Conservation (phyloP, 2,888 invertebrate genomes). For the Tryphoninae sp. region DNA sequence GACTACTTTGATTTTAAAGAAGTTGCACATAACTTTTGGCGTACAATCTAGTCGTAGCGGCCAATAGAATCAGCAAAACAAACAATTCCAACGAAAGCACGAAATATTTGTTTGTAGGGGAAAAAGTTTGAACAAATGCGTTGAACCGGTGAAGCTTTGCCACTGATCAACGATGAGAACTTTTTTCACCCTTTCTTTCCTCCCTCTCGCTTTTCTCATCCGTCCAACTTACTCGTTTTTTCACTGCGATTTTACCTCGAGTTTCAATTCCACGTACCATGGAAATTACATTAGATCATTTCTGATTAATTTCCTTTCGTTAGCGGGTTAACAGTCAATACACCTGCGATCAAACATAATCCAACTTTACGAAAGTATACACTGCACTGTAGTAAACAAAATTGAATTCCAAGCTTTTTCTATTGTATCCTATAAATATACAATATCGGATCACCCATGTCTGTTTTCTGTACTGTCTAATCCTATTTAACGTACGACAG, state of each 20-base stretch:
- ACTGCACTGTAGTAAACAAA: neutral
- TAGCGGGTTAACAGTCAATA: neutral
- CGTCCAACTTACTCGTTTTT: neutral
- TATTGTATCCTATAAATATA: constrained; percentile 31
- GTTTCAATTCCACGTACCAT: neutral
- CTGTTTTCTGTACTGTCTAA: constrained; percentile 51
- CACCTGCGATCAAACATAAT: neutral
- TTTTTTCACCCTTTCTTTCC: neutral
- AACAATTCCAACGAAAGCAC: neutral
- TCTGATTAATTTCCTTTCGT: constrained; percentile 23
- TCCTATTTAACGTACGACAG: constrained; percentile 48
- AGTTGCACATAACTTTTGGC: constrained; percentile 57
- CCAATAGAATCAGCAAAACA: neutral
- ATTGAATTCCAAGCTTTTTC: constrained; percentile 21
- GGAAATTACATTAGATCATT: constrained; percentile 18
- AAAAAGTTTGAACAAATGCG: constrained; percentile 38
- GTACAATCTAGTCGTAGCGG: constrained; percentile 72
- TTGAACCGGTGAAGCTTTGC: constrained; percentile 1
- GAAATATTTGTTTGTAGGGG: constrained; percentile 5
- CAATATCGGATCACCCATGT: constrained; percentile 35
- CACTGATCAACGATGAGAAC: constrained; percentile 6
- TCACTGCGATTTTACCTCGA: constrained; percentile 30
- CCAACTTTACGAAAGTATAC: too few species aligned
- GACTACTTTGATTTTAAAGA: neutral
- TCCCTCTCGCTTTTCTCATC: neutral